Conservation (phyloP, 2,113 vertebrate genomes). For the Clupea harengus region DNA sequence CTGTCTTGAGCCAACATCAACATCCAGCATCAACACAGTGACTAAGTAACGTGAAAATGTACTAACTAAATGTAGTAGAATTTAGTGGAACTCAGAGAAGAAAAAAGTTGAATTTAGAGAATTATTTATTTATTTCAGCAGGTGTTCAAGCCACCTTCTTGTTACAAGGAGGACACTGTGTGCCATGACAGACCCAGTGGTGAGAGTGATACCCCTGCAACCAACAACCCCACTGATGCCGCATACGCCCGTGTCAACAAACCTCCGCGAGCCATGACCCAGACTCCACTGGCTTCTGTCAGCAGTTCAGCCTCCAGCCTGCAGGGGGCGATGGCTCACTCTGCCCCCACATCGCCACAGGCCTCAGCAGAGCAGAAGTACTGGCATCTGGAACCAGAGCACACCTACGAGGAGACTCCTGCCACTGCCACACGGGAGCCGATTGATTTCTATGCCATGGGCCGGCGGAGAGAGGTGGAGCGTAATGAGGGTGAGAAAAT, state of each 20-base stretch:
- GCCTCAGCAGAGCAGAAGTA: constrained; percentile 42
- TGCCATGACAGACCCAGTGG: background rate
- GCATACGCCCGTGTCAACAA: constrained; percentile 57
- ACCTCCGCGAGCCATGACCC: constrained; percentile 16
- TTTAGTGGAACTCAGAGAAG: background rate
- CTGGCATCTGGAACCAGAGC: constrained; percentile 51
- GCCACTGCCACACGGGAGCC: constrained; percentile 10
- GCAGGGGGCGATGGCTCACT: constrained; percentile 8
- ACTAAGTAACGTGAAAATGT: background rate
- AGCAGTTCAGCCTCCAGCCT: background rate
- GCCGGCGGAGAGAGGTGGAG: background rate
- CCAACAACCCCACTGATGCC: constrained; percentile 6
- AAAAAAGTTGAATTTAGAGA: background rate
- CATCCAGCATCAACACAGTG: background rate
- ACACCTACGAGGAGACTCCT: constrained; percentile 57
- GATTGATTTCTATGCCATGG: constrained; percentile 48
- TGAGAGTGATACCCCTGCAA: background rate
- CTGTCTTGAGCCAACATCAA: background rate
- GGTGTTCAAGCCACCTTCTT: background rate
- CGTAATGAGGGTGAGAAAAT: constrained; percentile 20
- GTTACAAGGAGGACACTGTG: background rate
- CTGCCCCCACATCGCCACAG: background rate
- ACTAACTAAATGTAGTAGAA: background rate
- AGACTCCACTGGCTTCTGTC: background rate
- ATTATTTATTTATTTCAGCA: background rate